These are phyloP conservation scores for Zaprionus vittiger DNA, from an alignment of 1,140 invertebrate genomes.

Conservation along the genomic window DNA sequence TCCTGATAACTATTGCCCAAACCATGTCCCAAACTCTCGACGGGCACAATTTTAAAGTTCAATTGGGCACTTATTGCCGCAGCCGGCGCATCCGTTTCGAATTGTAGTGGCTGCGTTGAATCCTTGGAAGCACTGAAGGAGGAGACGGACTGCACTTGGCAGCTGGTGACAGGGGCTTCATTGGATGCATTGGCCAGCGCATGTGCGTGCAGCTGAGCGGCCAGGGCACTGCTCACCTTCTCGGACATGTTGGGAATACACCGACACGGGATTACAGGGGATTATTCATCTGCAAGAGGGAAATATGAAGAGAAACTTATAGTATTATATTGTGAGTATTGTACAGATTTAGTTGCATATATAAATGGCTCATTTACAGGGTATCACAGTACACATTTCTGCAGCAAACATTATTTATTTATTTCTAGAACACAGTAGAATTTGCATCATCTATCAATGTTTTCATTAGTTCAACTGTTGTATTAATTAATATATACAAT, in stretches of 20 bases:
- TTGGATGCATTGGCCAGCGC: constrained; percentile 44
- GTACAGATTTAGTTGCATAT: background rate
- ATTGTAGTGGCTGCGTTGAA: constrained; percentile 48
- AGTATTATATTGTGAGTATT: background rate
- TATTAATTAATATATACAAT: background rate
- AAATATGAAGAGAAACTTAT: background rate
- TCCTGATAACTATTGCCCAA: constrained; percentile 62
- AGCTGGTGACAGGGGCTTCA: background rate
- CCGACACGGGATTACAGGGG: constrained; percentile 17
- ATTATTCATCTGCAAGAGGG: constrained; percentile 34
- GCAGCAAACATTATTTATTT: no score
- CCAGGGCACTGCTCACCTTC: constrained; percentile 66
- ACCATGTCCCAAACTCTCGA: constrained; percentile 52
- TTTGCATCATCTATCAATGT: no score
- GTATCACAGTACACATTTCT: background rate
- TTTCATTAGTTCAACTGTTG: no score
- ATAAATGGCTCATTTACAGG: background rate
- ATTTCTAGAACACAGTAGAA: no score
- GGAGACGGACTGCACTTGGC: constrained; percentile 36
- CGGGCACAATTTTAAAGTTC: constrained; percentile 75
- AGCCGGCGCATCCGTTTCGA: constrained; percentile 66
- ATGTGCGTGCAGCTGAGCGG: constrained; percentile 68
- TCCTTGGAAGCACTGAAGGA: constrained; percentile 38
- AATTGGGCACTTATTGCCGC: constrained; percentile 71
- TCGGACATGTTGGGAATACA: constrained; percentile 55